These are phyloP conservation scores for Fringilla coelebs DNA, from an alignment of 2,797 vertebrate species.

Conservation along the genomic window DNA sequence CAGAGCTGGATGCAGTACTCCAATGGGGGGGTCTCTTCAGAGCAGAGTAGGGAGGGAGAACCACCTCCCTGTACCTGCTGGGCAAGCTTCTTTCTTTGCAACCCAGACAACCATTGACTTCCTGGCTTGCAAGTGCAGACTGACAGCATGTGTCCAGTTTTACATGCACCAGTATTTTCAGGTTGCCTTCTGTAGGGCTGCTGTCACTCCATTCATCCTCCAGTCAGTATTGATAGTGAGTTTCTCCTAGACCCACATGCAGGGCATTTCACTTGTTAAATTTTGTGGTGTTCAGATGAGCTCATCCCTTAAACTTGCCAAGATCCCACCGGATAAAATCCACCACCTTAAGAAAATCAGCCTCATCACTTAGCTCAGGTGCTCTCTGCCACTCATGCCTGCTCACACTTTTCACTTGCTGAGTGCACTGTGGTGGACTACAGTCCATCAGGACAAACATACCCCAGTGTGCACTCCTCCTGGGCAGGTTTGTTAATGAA, in stretches of 20 bases:
- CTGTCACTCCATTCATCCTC: not conserved
- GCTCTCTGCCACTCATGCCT: not conserved
- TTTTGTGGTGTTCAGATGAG: not conserved
- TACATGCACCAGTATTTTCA: not conserved
- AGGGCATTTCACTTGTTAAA: not conserved
- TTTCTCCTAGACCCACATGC: not conserved
- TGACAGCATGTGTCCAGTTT: not conserved
- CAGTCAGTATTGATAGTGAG: too few relatives aligned
- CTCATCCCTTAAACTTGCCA: not conserved
- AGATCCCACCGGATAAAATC: not conserved
- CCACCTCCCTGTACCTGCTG: accelerated
- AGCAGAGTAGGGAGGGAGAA: not conserved
- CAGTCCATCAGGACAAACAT: not conserved
- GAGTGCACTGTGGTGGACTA: accelerated
- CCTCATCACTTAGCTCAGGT: not conserved
- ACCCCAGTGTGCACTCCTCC: not conserved
- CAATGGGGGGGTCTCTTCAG: not conserved
- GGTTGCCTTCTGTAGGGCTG: not conserved
- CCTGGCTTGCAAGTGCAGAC: not conserved
- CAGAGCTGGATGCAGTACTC: not conserved
- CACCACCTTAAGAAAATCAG: not conserved
- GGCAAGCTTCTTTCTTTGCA: not conserved
- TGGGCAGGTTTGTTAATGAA: not conserved
- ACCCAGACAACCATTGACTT: not conserved
- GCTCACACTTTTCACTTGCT: not conserved